A percentile compares a stretch with the other conserved stretches of the same genome.
Evolutionary conservation across 53 echinoderm and acorn worm species (phyloP).

Genomic region (Hippasteria phrygiana): DNA sequence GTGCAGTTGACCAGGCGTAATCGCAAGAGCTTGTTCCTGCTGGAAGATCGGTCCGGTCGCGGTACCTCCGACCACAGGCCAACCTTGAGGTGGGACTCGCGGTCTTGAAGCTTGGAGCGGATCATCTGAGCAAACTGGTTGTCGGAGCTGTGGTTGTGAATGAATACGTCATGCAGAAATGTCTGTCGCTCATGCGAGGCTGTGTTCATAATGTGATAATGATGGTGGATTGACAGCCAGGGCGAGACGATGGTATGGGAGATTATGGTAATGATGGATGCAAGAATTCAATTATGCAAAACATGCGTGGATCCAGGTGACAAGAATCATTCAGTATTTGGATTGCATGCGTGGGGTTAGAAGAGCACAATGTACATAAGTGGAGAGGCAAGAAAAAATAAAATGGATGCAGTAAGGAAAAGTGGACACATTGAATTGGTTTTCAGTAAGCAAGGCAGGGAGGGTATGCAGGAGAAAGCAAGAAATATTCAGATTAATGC

Average conservation of each 20-base stretch:
- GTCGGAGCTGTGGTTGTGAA: conserved; percentile 81
- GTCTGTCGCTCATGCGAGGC: conserved; percentile 48
- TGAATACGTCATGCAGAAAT: conserved; percentile 75
- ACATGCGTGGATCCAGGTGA: too few species aligned
- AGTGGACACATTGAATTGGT: too few species aligned
- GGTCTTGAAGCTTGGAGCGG: conserved; percentile 73
- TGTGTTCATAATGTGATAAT: conserved; percentile 2
- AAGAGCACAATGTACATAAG: too few species aligned
- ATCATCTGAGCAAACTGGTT: conserved; percentile 70
- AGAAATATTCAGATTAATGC: too few species aligned
- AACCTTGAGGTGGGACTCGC: conserved; percentile 74
- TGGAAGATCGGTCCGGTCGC: conserved; percentile 69
- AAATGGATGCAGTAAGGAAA: too few species aligned
- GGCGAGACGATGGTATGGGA: neutral
- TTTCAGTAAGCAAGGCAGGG: too few species aligned
- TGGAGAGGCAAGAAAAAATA: too few species aligned
- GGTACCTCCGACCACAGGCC: conserved; percentile 73
- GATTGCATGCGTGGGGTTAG: too few species aligned
- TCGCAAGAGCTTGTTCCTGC: conserved; percentile 71
- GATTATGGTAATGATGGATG: neutral
- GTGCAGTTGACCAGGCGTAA: conserved; percentile 75
- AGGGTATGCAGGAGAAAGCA: too few species aligned
- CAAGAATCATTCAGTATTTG: too few species aligned
- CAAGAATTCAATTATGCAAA: neutral
- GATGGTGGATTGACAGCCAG: neutral